Conservation (phyloP, 2,888 invertebrate genomes). For the Meghimatium bilineatum region DNA sequence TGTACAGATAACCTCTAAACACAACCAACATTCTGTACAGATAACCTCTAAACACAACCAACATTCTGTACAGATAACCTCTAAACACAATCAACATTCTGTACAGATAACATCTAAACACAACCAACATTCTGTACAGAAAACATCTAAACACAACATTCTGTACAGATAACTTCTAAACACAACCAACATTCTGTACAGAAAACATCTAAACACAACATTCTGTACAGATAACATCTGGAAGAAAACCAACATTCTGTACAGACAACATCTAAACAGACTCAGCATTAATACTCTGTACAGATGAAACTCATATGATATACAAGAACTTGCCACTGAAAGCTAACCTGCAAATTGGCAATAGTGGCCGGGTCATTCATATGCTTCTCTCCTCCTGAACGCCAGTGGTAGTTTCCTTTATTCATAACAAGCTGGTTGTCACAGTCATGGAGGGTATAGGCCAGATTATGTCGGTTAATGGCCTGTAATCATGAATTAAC, state of each 20-base stretch:
- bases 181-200: background rate
- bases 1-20: too few relatives aligned
- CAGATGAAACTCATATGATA: too few relatives aligned
- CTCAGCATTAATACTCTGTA: too few relatives aligned
- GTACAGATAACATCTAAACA: too few relatives aligned
- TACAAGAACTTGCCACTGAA: slow-evolving; percentile 41
- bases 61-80: too few relatives aligned
- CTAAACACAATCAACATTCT: too few relatives aligned
- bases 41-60: too few relatives aligned
- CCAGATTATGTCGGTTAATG: slow-evolving; percentile 78
- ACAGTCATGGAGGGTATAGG: slow-evolving; percentile 83
- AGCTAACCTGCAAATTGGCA: slow-evolving; percentile 84
- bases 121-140: too few relatives aligned
- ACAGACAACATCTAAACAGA: too few relatives aligned
- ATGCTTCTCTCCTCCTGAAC: slow-evolving; percentile 96
- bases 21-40: too few relatives aligned
- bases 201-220: too few relatives aligned
- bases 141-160: too few relatives aligned
- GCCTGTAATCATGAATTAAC: slow-evolving; percentile 52
- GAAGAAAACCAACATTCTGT: background rate
- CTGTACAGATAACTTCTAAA: background rate
- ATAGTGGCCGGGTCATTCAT: slow-evolving; percentile 94
- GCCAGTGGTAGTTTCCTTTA: slow-evolving; percentile 97
- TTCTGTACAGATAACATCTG: background rate
- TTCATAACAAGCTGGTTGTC: slow-evolving; percentile 89